Conservation (phyloP, 2,797 vertebrate genomes). For the Microcaecilia unicolor region DNA sequence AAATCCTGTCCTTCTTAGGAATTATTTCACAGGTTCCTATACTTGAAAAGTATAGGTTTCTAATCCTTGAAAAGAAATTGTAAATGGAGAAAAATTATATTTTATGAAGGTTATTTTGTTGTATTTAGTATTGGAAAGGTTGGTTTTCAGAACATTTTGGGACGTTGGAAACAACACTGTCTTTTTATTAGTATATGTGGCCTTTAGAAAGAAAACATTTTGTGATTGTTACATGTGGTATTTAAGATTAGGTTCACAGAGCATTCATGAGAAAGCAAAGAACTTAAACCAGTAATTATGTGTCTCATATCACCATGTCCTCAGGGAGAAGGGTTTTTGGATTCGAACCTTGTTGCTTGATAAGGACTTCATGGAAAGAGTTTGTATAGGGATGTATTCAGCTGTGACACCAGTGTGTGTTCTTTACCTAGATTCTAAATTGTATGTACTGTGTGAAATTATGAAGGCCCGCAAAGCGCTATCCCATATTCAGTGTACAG, state of each 20-base stretch:
- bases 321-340: slow-evolving; percentile 69
- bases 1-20: slow-evolving; percentile 71
- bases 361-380: slow-evolving; percentile 57
- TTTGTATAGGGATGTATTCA: slow-evolving; percentile 53
- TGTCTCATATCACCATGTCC: slow-evolving; percentile 62
- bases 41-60: slow-evolving; percentile 71
- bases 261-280: slow-evolving; percentile 61
- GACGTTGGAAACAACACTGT: slow-evolving; percentile 83
- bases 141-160: slow-evolving; percentile 87
- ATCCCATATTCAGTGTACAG: slow-evolving; percentile 57
- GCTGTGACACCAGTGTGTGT: slow-evolving; percentile 47
- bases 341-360: slow-evolving; percentile 66
- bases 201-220: slow-evolving; percentile 75
- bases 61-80: slow-evolving; percentile 78
- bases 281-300: slow-evolving; percentile 45
- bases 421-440: slow-evolving; percentile 49
- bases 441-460: slow-evolving; percentile 48
- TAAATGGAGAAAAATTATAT: slow-evolving; percentile 87
- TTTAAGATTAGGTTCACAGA: slow-evolving; percentile 67
- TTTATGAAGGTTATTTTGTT: slow-evolving; percentile 94
- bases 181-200: slow-evolving; percentile 83
- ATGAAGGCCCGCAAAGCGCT: slow-evolving; percentile 61
- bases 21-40: slow-evolving; percentile 68
- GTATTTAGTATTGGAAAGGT: slow-evolving; percentile 87
- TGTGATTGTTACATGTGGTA: slow-evolving; percentile 68